A percentile compares a stretch with the other conserved stretches of the same genome.
These are phyloP conservation scores for Telmatherina bonti DNA, from an alignment of 2,797 vertebrate species.

Conservation along the genomic window DNA sequence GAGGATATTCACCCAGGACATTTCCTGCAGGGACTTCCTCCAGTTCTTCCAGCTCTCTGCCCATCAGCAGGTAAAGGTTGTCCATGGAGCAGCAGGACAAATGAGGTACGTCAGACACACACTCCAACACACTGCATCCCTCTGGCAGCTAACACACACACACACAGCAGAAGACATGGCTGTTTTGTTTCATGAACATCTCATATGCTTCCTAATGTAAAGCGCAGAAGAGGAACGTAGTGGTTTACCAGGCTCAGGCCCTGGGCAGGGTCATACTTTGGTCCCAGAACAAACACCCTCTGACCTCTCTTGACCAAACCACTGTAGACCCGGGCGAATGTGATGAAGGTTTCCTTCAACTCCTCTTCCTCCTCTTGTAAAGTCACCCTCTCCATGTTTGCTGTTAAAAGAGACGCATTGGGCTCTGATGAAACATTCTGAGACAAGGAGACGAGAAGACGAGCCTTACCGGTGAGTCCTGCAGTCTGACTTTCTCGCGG, in stretches of 20 bases:
- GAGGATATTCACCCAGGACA: slow-evolving; percentile 86
- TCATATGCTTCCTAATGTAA: background rate
- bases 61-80: slow-evolving; percentile 94
- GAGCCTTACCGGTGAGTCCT: slow-evolving; percentile 51
- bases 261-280: slow-evolving; percentile 92
- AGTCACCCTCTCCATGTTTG: slow-evolving; percentile 61
- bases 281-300: slow-evolving; percentile 91
- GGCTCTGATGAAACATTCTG: background rate
- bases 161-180: background rate
- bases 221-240: background rate
- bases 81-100: slow-evolving; percentile 87
- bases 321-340: slow-evolving; percentile 95
- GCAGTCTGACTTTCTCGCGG: slow-evolving; percentile 39
- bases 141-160: slow-evolving; percentile 83
- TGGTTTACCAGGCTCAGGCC: slow-evolving; percentile 87
- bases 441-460: background rate
- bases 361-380: slow-evolving; percentile 78
- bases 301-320: slow-evolving; percentile 87
- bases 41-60: slow-evolving; percentile 92
- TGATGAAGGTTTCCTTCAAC: slow-evolving; percentile 87
- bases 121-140: slow-evolving; percentile 74
- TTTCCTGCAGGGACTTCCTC: slow-evolving; percentile 94
- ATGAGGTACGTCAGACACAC: slow-evolving; percentile 83
- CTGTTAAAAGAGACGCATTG: slow-evolving; percentile 62
- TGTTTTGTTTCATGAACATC: background rate